A percentile compares a stretch with the other conserved stretches of the same genome.
Evolutionary conservation across 2,113 vertebrate genomes (phyloP).

Genomic region (Callorhinus ursinus): DNA sequence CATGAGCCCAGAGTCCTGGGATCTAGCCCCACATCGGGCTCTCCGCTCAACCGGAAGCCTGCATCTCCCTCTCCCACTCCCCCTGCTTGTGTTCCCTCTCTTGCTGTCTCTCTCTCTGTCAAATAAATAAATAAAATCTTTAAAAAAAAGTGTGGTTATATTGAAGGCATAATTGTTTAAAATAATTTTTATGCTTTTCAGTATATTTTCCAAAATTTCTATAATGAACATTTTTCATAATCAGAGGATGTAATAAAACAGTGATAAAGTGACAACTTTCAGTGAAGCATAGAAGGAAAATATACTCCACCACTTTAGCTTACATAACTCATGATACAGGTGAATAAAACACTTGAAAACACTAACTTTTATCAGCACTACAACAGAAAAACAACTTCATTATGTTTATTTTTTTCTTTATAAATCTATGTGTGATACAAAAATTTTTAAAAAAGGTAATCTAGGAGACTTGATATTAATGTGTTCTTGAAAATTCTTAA

Average conservation of each 20-base stretch:
- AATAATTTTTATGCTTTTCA: not conserved
- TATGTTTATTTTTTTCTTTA: conserved; percentile 2
- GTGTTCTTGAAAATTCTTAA: not conserved
- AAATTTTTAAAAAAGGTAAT: not conserved
- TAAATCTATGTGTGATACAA: not conserved
- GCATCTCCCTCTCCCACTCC: no score
- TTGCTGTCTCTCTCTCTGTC: no score
- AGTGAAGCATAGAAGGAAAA: not conserved
- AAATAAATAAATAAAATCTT: no score
- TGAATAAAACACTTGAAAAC: not conserved
- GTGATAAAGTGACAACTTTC: not conserved
- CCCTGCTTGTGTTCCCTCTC: no score
- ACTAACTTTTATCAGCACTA: not conserved
- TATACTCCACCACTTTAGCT: not conserved
- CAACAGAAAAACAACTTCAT: not conserved
- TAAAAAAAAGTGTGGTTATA: not conserved
- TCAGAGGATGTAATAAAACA: not conserved
- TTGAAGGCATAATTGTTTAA: not conserved
- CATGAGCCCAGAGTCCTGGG: no score
- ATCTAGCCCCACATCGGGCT: no score
- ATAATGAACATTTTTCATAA: conserved; percentile 29
- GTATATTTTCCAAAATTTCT: conserved; percentile 26
- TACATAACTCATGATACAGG: conserved; percentile 1
- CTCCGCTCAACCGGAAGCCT: no score
- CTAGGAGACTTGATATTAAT: not conserved